Conservation (phyloP, 1,140 invertebrate species). For the Hypothenemus hampei region DNA sequence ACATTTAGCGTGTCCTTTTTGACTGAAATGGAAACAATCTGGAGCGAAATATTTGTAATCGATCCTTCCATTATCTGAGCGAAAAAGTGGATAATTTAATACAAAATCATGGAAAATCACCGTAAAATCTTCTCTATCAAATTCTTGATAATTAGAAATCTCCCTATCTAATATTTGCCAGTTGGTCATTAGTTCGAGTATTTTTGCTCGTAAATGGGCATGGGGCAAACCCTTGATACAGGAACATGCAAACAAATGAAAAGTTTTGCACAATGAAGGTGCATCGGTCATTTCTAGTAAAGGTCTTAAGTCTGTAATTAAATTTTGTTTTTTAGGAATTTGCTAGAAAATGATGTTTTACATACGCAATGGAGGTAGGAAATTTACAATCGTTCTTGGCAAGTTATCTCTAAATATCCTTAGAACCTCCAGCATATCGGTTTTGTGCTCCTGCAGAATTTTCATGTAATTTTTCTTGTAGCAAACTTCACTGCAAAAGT, state of each 20-base stretch:
- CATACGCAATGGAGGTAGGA: conserved; percentile 52
- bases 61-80: conserved; percentile 14
- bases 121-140: conserved; percentile 58
- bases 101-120: conserved; percentile 57
- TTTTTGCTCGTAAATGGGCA: conserved; percentile 29
- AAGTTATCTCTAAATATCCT: conserved; percentile 54
- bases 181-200: conserved; percentile 43
- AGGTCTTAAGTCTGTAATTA: background rate
- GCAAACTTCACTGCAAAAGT: conserved; percentile 63
- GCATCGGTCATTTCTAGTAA: background rate
- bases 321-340: background rate
- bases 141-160: conserved; percentile 41
- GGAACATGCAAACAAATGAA: conserved; percentile 16
- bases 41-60: conserved; percentile 59
- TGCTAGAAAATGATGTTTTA: background rate
- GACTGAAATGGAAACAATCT: conserved; percentile 70
- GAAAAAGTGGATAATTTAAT: conserved; percentile 44
- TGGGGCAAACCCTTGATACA: conserved; percentile 38
- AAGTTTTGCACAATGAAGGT: background rate
- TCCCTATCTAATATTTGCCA: conserved; percentile 46
- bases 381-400: conserved; percentile 57
- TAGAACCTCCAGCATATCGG: conserved; percentile 49
- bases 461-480: conserved; percentile 42
- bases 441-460: conserved; percentile 47
- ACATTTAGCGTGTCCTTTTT: conserved; percentile 57